Base-by-base conservation (phyloP, 64 coral and sea anemone species). In the Cladopsammia gracilis region DNA sequence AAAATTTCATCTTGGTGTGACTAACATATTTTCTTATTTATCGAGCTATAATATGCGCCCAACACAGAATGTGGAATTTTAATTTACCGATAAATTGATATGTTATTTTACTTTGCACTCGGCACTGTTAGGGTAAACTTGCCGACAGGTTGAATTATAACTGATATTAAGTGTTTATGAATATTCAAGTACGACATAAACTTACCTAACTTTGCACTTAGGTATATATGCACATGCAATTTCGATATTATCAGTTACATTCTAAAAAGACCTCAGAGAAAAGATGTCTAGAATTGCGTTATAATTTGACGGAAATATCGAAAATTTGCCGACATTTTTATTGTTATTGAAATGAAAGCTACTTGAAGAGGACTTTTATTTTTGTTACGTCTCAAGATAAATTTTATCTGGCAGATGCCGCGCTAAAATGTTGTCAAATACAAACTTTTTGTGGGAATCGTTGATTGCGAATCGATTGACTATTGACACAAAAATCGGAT, bases 321-420 rank as follows among this genome's bases (percentile, higher is more conserved):
- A 8, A 67, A 23, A 67, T 64, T 84, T 34, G 9, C 60, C 62
- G 9, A 51, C 18, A 3, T 7, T 68, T 48, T 68, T 48, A 84
- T 84, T 84, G 80, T 84, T 68, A 84, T 84, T 84, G 45, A 84
- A 84, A 84, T 84, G 45, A 48, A 43, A 83, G 62, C 6, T 84
- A 50, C 67, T 84, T 82, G 62, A 84, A 84, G 45, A 24, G 0
- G 61, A 64, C 19, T 47, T 56, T 49, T 75, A 49, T 20, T 84
- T 83, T 62, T 65, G 13, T 47, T 1, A 84, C 7, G 6, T 10
- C 18, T 50, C 7, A 54, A 44, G 20, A 50, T 67, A 47, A 48
- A 42, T 64, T 49, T 47, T 48, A 65, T 83, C 25, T 64, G 43
- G 64, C 79, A 83, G 60, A 6, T 83, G 59, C 13, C 34, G 11